These are phyloP conservation scores for Conus canariensis DNA, from an alignment of 2,888 invertebrate genomes.

Conservation along the genomic window DNA sequence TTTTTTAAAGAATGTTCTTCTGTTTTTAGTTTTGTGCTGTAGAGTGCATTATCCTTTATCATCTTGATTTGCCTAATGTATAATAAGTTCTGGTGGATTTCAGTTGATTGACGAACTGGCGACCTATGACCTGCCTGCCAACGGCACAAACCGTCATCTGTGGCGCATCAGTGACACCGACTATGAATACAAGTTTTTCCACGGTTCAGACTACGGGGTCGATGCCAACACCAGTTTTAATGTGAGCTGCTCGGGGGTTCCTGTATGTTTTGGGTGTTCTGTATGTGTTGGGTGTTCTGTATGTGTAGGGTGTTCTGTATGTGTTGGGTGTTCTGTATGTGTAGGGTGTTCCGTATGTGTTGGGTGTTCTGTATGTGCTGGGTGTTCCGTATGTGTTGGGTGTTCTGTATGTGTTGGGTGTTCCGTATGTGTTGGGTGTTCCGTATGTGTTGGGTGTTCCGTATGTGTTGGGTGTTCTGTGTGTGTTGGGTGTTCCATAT, in stretches of 20 bases:
- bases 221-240: conserved; percentile 96
- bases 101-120: conserved; percentile 77
- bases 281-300: conserved; percentile 15
- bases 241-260: conserved; percentile 79
- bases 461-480: no score
- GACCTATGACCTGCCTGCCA: conserved; percentile 75
- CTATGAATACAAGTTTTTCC: conserved; percentile 79
- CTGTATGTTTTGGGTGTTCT: neutral
- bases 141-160: conserved; percentile 73
- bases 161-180: conserved; percentile 76
- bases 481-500: no score
- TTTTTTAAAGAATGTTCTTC: neutral
- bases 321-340: neutral
- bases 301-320: neutral
- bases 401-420: no score
- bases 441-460: no score
- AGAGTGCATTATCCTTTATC: neutral
- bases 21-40: neutral
- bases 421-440: no score
- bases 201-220: conserved; percentile 93
- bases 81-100: neutral
- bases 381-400: no score
- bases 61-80: neutral
- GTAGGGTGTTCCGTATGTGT: conserved; percentile 11
- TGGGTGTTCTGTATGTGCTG: no score